Conservation (phyloP, 2,113 vertebrate species). For the Pavo muticus region DNA sequence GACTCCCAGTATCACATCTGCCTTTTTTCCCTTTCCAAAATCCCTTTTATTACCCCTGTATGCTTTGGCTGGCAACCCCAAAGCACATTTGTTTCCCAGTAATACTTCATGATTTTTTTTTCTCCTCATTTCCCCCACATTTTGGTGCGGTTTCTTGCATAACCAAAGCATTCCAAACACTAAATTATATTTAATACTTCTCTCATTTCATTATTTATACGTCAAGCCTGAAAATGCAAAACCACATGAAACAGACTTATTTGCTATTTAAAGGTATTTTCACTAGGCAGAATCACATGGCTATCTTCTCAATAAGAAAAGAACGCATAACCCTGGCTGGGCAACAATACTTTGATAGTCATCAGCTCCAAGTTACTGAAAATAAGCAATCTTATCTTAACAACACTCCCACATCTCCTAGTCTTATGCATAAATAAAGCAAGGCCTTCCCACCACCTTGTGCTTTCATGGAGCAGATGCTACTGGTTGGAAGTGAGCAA, state of each 20-base stretch:
- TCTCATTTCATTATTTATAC: constrained; percentile 41
- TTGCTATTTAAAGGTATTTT: constrained; percentile 43
- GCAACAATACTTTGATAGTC: background rate
- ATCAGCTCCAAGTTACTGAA: background rate
- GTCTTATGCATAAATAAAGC: background rate
- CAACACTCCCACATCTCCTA: background rate
- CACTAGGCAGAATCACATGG: background rate
- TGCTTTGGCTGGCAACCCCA: background rate
- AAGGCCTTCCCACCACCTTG: background rate
- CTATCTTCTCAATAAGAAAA: background rate
- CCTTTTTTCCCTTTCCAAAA: constrained; percentile 9
- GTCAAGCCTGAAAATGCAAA: constrained; percentile 48
- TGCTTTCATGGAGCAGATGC: background rate
- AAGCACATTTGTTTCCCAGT: constrained; percentile 21
- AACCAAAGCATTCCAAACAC: constrained; percentile 13
- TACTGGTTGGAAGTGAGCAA: background rate
- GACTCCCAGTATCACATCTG: background rate
- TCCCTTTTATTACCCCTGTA: background rate
- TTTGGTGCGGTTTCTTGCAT: constrained; percentile 48
- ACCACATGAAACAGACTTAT: constrained; percentile 21
- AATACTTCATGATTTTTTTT: background rate
- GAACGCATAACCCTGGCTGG: background rate
- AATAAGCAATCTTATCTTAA: background rate
- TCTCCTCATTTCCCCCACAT: background rate
- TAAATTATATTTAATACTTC: constrained; percentile 53